Percentiles rank a stretch among this genome's conserved stretches.
Conservation (phyloP, 2,113 vertebrate genomes). For the Chloebia gouldiae region DNA sequence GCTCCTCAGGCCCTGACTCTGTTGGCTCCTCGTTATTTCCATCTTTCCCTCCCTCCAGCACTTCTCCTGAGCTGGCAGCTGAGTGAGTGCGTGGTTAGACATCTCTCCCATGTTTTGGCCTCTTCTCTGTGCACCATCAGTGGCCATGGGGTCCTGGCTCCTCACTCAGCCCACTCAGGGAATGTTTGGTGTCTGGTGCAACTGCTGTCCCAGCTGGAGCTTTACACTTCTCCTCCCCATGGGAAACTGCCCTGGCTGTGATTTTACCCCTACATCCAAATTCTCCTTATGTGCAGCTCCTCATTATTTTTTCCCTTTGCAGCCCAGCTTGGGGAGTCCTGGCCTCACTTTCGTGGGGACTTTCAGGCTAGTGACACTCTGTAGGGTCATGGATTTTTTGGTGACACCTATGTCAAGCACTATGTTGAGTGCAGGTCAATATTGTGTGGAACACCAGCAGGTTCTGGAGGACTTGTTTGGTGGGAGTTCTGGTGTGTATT, state of each 20-base stretch:
- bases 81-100: rapidly evolving
- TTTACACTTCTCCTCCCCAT: background rate
- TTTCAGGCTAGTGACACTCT: background rate
- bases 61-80: background rate
- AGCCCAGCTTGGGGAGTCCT: background rate
- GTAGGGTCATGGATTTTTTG: background rate
- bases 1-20: background rate
- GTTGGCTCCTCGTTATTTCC: background rate
- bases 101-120: rapidly evolving
- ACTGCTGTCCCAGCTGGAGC: background rate
- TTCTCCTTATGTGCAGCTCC: background rate
- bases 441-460: rapidly evolving
- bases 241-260: background rate
- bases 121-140: rapidly evolving
- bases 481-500: background rate
- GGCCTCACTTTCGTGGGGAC: background rate
- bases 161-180: rapidly evolving
- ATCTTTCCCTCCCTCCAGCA: background rate
- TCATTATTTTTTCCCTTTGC: background rate
- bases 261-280: background rate
- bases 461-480: background rate
- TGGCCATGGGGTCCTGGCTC: background rate
- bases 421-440: background rate
- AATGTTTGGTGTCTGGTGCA: background rate
- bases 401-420: background rate